These are phyloP conservation scores for Sarcophaga carnaria DNA, from an alignment of 2,888 invertebrate genomes.

Conservation along the genomic window DNA sequence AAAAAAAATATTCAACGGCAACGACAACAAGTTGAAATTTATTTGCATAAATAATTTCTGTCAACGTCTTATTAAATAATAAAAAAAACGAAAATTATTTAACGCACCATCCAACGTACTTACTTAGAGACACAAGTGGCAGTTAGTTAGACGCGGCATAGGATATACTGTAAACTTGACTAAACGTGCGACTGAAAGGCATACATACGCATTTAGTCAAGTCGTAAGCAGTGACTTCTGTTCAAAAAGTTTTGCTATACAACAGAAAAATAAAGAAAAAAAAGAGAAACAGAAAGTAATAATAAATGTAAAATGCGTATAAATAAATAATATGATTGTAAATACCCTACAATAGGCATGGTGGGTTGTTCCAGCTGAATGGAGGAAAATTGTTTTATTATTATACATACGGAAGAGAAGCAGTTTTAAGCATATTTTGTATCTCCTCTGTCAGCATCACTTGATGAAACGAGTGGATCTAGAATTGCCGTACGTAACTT, in stretches of 20 bases:
- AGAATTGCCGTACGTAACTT: too few relatives aligned
- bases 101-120: background rate
- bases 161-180: background rate
- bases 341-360: background rate
- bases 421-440: too few relatives aligned
- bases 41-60: conserved; percentile 67
- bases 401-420: too few relatives aligned
- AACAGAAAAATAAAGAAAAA: background rate
- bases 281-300: background rate
- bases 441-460: too few relatives aligned
- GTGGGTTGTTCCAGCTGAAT: background rate
- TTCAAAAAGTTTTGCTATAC: background rate
- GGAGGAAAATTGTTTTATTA: background rate
- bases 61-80: conserved; percentile 58
- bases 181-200: background rate
- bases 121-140: conserved; percentile 45
- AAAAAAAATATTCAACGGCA: background rate
- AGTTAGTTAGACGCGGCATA: conserved; percentile 18
- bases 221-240: too few relatives aligned
- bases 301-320: conserved; percentile 22
- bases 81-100: background rate
- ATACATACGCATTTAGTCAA: background rate
- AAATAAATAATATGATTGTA: conserved; percentile 17
- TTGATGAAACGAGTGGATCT: too few relatives aligned
- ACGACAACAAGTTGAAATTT: conserved; percentile 57